Evolutionary conservation across 2,888 invertebrate species (phyloP).

Genomic region (Synanthedon tipuliformis): DNA sequence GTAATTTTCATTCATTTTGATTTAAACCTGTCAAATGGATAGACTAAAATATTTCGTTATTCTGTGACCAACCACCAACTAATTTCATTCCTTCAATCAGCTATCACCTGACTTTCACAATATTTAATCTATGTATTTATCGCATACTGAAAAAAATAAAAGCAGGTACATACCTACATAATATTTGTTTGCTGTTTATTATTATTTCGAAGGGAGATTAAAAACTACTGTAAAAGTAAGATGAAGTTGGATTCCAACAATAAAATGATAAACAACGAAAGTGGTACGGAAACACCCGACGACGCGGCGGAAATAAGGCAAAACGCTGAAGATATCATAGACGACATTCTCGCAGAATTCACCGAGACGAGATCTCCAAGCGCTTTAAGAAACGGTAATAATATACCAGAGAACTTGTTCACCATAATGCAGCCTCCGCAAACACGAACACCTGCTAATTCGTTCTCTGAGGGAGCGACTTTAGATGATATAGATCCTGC

Average conservation of each 20-base stretch:
- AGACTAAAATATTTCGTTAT: too few species aligned
- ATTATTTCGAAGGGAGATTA: constrained; percentile 48
- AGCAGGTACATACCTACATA: too few species aligned
- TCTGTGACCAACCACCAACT: too few species aligned
- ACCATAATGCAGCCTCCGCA: constrained; percentile 57
- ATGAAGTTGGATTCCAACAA: constrained; percentile 68
- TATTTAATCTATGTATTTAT: too few species aligned
- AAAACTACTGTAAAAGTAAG: constrained; percentile 15
- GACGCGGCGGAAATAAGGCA: constrained; percentile 56
- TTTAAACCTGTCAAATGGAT: too few species aligned
- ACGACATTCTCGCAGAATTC: constrained; percentile 62
- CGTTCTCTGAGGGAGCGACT: constrained; percentile 52
- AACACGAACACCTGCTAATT: constrained; percentile 59
- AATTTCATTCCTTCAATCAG: constrained; percentile 23
- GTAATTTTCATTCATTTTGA: too few species aligned
- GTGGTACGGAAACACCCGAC: constrained; percentile 51
- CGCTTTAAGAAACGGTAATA: constrained; percentile 39
- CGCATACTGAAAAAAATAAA: too few species aligned
- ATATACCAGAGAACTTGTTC: constrained; percentile 47
- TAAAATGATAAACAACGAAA: constrained; percentile 58
- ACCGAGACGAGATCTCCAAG: constrained; percentile 51
- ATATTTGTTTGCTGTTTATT: constrained; percentile 20
- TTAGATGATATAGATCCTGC: constrained; percentile 63
- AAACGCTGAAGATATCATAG: constrained; percentile 62
- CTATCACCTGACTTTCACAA: constrained; percentile 49